phyloP scores from a whole-genome alignment of 2,888 invertebrate species.

The Caenorhabditis angaria region DNA sequence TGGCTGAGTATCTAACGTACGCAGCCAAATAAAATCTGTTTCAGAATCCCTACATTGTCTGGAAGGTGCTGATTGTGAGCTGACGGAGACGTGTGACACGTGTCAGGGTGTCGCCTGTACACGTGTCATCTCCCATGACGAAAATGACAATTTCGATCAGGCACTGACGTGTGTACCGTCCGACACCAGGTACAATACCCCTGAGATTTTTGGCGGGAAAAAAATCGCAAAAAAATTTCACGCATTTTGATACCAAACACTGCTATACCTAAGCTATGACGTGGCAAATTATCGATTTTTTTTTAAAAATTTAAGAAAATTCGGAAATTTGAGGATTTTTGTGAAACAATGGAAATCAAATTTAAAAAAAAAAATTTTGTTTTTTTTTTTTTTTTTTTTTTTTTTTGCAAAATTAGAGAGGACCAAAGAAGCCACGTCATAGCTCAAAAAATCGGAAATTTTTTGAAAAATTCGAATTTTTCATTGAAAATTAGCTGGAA shows the following conservation, averaged over 20 bases:
- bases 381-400: no score
- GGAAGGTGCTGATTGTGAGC: constrained; percentile 56
- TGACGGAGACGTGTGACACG: constrained; percentile 47
- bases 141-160: constrained; percentile 50
- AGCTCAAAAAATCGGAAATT: no score
- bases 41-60: constrained; percentile 50
- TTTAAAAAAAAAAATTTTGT: no score
- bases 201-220: no score
- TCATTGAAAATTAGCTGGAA: no score
- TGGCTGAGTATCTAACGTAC: not conserved
- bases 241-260: not conserved
- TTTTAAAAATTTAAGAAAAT: not conserved
- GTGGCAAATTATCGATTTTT: not conserved
- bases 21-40: constrained; percentile 6
- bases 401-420: no score
- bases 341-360: not conserved
- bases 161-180: constrained; percentile 54
- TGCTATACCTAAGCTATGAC: not conserved
- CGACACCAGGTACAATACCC: constrained; percentile 51
- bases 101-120: constrained; percentile 54
- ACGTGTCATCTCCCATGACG: constrained; percentile 43
- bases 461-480: no score
- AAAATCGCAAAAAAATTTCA: no score
- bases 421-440: no score
- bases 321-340: not conserved